A percentile compares a stretch with the other conserved stretches of the same genome.
Conservation (phyloP, 2,888 invertebrate species). For the Andrena fulva region DNA sequence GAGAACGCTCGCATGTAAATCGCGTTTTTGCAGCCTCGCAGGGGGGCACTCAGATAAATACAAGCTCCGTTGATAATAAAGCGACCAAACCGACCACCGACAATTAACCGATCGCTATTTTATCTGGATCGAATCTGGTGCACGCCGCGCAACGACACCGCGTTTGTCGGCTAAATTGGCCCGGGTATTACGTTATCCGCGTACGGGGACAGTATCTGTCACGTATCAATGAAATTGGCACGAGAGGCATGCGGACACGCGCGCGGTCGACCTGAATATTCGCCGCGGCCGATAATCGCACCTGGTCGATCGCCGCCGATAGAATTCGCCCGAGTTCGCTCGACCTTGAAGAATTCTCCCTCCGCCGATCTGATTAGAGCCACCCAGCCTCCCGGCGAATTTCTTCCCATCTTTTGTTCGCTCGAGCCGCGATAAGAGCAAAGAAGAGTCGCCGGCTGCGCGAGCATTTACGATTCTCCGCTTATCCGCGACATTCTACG, state of each 20-base stretch:
- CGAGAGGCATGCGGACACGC: conserved; percentile 66
- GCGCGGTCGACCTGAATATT: conserved; percentile 72
- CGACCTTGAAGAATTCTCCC: background rate
- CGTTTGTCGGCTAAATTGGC: conserved; percentile 42
- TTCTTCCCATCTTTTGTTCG: conserved; percentile 30
- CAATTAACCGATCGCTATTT: conserved; percentile 52
- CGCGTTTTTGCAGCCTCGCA: background rate
- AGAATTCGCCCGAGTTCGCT: conserved; percentile 48
- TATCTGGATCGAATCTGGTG: conserved; percentile 40
- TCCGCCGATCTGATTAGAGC: conserved; percentile 11
- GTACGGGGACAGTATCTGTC: conserved; percentile 44
- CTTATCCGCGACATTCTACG: conserved; percentile 40
- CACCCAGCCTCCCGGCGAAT: conserved; percentile 19
- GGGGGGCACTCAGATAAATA: background rate
- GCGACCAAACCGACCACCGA: background rate
- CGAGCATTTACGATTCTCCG: conserved; percentile 39
- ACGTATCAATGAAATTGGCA: conserved; percentile 61
- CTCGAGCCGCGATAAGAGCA: conserved; percentile 28
- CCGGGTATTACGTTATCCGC: conserved; percentile 36
- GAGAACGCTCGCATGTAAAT: background rate
- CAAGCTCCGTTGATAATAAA: background rate
- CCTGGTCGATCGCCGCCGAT: conserved; percentile 53
- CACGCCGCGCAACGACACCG: conserved; percentile 9
- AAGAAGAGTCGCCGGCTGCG: conserved; percentile 31
- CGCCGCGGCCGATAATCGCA: conserved; percentile 63